These are phyloP conservation scores for Hipparchia semele DNA, from an alignment of 2,888 invertebrate genomes.

Conservation along the genomic window DNA sequence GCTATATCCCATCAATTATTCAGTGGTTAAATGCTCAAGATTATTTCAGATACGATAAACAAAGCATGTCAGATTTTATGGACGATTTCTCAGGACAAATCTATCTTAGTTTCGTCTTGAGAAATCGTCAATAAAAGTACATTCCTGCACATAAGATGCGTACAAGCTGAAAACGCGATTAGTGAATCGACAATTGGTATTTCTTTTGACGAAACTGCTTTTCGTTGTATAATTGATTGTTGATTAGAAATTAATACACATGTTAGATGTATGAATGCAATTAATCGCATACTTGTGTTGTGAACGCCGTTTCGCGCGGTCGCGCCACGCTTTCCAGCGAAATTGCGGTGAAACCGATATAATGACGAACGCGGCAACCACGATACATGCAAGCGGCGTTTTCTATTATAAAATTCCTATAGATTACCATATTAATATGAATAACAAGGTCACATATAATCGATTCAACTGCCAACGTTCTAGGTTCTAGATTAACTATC, in stretches of 20 bases:
- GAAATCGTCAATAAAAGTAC: slow-evolving; percentile 11
- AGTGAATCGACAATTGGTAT: slow-evolving; percentile 11
- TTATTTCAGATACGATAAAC: background rate
- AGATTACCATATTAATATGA: no score
- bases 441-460: no score
- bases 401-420: slow-evolving; percentile 32
- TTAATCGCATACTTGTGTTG: slow-evolving; percentile 68
- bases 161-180: slow-evolving; percentile 13
- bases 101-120: background rate
- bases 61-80: no score
- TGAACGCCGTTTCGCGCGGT: slow-evolving; percentile 72
- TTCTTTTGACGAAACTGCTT: slow-evolving; percentile 33
- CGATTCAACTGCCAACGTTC: background rate
- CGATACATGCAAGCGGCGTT: slow-evolving; percentile 49
- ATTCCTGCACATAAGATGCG: slow-evolving; percentile 15
- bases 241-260: slow-evolving; percentile 64
- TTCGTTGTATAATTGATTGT: slow-evolving; percentile 59
- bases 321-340: slow-evolving; percentile 70
- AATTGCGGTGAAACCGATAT: slow-evolving; percentile 73
- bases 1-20: background rate
- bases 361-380: slow-evolving; percentile 55
- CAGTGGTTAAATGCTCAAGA: background rate
- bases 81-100: no score
- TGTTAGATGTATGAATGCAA: slow-evolving; percentile 67
- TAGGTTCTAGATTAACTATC: background rate